Evolutionary conservation across 2,888 invertebrate species (phyloP).

Genomic region (Eumerus sabulonum): DNA sequence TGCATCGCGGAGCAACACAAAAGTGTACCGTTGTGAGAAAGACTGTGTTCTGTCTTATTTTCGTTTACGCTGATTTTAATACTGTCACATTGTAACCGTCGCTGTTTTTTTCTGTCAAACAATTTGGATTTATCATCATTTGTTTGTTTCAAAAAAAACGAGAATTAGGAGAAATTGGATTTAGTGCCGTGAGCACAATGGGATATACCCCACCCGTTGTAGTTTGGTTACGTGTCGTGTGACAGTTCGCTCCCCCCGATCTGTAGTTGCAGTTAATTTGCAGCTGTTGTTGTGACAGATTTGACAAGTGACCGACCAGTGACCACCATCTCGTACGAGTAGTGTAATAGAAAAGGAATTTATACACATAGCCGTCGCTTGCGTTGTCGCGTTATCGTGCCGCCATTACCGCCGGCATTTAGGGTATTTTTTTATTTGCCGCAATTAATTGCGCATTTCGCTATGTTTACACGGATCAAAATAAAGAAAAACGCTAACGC

Average conservation of each 20-base stretch:
- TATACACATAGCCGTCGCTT: background rate
- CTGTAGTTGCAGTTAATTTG: slow-evolving; percentile 26
- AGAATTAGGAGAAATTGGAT: slow-evolving; percentile 42
- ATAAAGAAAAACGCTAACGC: slow-evolving; percentile 52
- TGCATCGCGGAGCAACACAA: slow-evolving; percentile 44
- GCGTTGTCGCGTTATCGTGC: slow-evolving; percentile 4
- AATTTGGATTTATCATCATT: slow-evolving; percentile 13
- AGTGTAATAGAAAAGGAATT: background rate
- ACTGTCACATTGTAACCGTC: slow-evolving; percentile 40
- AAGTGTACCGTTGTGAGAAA: background rate
- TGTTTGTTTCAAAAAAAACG: background rate
- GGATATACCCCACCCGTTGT: too few relatives aligned
- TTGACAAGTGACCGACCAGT: background rate
- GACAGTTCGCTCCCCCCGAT: background rate
- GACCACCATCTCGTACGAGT: background rate
- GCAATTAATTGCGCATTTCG: slow-evolving; percentile 68
- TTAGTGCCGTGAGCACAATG: slow-evolving; percentile 16
- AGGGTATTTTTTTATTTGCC: slow-evolving; percentile 55
- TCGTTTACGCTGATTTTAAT: slow-evolving; percentile 15
- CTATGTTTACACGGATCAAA: slow-evolving; percentile 66
- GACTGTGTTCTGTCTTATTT: slow-evolving; percentile 7
- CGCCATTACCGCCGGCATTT: slow-evolving; percentile 43
- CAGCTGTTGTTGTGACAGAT: background rate
- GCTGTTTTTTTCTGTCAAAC: slow-evolving; percentile 12
- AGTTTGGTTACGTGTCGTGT: too few relatives aligned